phyloP scores from a whole-genome alignment of 1,140 invertebrate genomes.

The Rhopalosiphum maidis region DNA sequence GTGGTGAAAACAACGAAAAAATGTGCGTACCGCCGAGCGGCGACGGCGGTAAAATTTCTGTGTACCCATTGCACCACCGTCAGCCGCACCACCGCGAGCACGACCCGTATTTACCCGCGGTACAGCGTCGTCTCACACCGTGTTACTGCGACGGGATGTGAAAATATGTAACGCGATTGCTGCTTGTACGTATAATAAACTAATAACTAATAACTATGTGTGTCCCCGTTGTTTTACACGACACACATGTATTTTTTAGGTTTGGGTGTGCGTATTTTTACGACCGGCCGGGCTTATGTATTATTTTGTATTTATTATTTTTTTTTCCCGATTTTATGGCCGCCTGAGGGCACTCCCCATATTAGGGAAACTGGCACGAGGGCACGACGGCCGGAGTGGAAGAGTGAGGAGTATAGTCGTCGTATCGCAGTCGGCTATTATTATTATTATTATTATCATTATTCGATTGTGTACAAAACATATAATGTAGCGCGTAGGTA shows the following conservation, averaged over 20 bases:
- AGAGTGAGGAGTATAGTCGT: not conserved
- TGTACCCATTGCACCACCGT: not conserved
- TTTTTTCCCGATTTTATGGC: conserved; percentile 4
- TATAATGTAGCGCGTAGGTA: not conserved
- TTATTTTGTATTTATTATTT: not conserved
- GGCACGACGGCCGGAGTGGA: not conserved
- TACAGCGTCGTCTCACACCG: not conserved
- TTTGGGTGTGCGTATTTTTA: not conserved
- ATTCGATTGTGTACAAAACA: not conserved
- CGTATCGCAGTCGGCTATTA: not conserved
- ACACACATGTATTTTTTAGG: not conserved
- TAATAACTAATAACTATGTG: not conserved
- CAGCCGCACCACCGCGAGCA: not conserved
- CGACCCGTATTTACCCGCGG: not conserved
- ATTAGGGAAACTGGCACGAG: not conserved
- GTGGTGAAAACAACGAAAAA: not conserved
- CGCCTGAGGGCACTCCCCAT: conserved; percentile 22
- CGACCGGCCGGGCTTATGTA: not conserved
- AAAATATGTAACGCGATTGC: not conserved
- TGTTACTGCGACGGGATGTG: not conserved
- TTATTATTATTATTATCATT: not conserved
- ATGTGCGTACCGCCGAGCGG: not conserved
- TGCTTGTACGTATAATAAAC: not conserved
- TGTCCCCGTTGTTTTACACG: not conserved
- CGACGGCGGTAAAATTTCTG: not conserved